Evolutionary conservation across 2,797 vertebrate species (phyloP).

Genomic region (Gymnoscopelus braueri): DNA sequence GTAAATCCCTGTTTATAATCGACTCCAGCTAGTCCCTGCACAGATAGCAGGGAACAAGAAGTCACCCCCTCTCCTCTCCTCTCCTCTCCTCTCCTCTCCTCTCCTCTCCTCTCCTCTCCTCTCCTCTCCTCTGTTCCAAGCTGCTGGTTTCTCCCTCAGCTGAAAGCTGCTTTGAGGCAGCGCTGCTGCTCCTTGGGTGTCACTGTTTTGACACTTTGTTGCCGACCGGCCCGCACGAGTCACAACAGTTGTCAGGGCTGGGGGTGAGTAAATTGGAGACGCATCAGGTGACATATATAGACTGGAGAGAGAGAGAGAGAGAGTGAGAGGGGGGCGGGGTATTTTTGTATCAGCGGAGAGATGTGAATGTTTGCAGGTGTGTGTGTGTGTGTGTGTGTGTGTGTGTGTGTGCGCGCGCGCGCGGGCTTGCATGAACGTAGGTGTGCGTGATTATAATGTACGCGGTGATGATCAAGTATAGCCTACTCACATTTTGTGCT

Average conservation of each 20-base stretch:
- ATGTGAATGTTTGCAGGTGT: too few species aligned
- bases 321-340: neutral
- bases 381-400: neutral
- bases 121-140: neutral
- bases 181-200: neutral
- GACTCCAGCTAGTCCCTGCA: neutral
- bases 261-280: neutral
- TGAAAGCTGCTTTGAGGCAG: constrained; percentile 1
- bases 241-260: constrained; percentile 10
- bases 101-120: too few species aligned
- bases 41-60: constrained; percentile 11
- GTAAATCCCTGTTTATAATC: constrained; percentile 5
- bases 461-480: neutral
- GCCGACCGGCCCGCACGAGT: constrained; percentile 9
- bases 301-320: neutral
- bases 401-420: constrained; percentile 9
- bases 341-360: neutral
- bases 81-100: neutral
- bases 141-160: constrained; percentile 2
- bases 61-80: neutral
- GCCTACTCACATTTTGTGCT: too few species aligned
- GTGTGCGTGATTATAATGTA: constrained; percentile 2
- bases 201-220: constrained; percentile 29
- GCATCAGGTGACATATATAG: constrained; percentile 5
- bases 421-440: constrained; percentile 17